Evolutionary conservation across 2,888 invertebrate genomes (phyloP), one percentile per base, ranked within the genome.

Genomic region (Cryptocephalus primarius): DNA sequence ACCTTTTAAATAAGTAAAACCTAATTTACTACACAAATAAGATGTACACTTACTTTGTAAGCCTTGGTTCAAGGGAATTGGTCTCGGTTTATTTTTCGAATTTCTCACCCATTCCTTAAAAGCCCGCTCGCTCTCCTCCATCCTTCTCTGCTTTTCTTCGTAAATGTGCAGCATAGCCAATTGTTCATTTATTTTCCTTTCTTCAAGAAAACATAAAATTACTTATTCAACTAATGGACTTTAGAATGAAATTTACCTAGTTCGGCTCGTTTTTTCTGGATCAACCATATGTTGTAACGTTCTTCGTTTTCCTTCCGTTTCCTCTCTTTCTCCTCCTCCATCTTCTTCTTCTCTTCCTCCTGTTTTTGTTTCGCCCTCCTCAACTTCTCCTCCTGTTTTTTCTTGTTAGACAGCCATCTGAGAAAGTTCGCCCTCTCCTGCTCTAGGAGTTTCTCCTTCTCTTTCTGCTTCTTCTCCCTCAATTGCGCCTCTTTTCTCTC

Each of bases 41-140:
- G 36, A 4, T 36, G n/a, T 11, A 36, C 36, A 31, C 72, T 71
- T 59, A 80, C 81, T 78, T 51, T 81, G 75, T 59, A 73, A 75
- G 44, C 75, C 82, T 62, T 75, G 76, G 68, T 78, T 82, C 55
- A 71, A 74, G 48, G 73, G 80, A 40, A 78, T 76, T 1, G 83
- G 82, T 56, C 75, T 73, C 0, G 79, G 81, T 53, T 76, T 78
- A 54, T 75, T 73, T 68, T 77, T 80, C 52, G 82, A 76, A 38
- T 72, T 75, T 46, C 77, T 72, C 49, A 78, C 65, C 83, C 83
- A 83, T 54, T 76, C 74, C 33, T 75, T 70, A 58, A 78, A 83
- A 1, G 82, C 82, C 40, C 69, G 74, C 53, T 74, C 71, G 48
- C 77, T 79, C 44, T 75, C 71, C 34, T 73, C 68, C 1, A 76